Evolutionary conservation across 2,113 vertebrate genomes (phyloP), one percentile per base, ranked within the genome.

Genomic region (Nothobranchius furzeri): DNA sequence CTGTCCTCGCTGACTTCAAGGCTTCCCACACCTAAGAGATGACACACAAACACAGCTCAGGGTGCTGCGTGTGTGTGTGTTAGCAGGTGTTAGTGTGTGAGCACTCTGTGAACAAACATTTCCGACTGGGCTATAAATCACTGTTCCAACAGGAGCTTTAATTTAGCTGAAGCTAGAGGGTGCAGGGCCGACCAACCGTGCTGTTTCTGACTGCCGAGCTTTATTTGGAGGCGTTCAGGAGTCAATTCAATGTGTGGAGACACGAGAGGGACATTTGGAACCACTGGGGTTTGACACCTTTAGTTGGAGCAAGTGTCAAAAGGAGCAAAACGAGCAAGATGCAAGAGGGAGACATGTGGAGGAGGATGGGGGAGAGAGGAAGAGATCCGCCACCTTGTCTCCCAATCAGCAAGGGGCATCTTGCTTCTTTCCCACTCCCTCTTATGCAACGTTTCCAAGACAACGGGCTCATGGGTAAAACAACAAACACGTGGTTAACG

Each of bases 371-470:
- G 68, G 67, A 82, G 72, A 68, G 63, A 69, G 62, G 73, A 79
- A 82, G 65, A 87, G 76, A 89, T 86, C 81, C 90, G 87, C 87
- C 87, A 90, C 84, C 83, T 90, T 87, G 83, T 90, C 90, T 92
- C 89, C 88, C 83, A 89, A 90, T 91, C 90, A 92, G 91, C 89
- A 86, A 86, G 87, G 89, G 91, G 90, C 85, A 90, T 87, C 86
- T 79, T 82, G 60, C 86, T 79, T 89, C 86, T 79, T 89, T 84
- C 75, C 86, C 82, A 80, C 82, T 87, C 87, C 89, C 87, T 87
- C 90, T 94, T 92, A 93, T 90, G 88, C 90, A 93, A 92, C 24
- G 92, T 93, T 92, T 87, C 92, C 91, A 87, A 85, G 92, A 91
- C 91, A 94, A 94, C 92, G 65, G 77, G 84, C 90, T 92, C 91